phyloP scores from a whole-genome alignment of 2,888 invertebrate genomes.

The Athalia circularis region DNA sequence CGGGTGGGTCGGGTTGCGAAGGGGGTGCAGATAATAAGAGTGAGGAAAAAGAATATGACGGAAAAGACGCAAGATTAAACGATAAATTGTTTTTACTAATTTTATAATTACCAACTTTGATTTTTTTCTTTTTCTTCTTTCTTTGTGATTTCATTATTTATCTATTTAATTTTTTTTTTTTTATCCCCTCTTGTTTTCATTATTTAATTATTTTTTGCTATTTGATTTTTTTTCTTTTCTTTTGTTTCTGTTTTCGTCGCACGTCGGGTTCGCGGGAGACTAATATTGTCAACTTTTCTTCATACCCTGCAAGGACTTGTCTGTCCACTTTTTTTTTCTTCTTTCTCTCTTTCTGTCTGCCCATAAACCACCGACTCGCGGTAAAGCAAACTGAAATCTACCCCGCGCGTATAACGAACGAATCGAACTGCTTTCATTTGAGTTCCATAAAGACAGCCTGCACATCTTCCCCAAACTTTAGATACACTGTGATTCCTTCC shows the following conservation, averaged over 20 bases:
- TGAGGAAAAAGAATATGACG: conserved; percentile 12
- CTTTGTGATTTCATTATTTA: neutral
- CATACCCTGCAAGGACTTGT: neutral
- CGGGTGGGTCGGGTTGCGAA: conserved; percentile 49
- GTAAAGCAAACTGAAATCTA: conserved; percentile 26
- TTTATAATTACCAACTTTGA: conserved; percentile 61
- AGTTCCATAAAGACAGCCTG: conserved; percentile 2
- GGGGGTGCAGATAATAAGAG: conserved; percentile 31
- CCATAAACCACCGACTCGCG: neutral
- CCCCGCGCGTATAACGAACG: conserved; percentile 18
- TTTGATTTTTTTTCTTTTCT: neutral
- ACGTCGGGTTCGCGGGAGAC: conserved; percentile 22
- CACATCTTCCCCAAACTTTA: neutral
- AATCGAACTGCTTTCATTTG: conserved; percentile 19
- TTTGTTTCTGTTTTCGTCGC: conserved; percentile 10
- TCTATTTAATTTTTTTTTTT: neutral
- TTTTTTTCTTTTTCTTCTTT: conserved; percentile 45
- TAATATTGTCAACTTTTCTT: conserved; percentile 42
- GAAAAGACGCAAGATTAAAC: conserved; percentile 61
- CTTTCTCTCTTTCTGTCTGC: neutral
- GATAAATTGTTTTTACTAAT: conserved; percentile 68
- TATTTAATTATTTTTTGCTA: neutral
- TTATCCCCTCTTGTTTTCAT: neutral
- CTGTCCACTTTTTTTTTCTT: neutral
- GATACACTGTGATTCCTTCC: neutral